Evolutionary conservation across 64 coral and sea anemone genomes (phyloP).

Genomic region (Pachyseris speciosa): DNA sequence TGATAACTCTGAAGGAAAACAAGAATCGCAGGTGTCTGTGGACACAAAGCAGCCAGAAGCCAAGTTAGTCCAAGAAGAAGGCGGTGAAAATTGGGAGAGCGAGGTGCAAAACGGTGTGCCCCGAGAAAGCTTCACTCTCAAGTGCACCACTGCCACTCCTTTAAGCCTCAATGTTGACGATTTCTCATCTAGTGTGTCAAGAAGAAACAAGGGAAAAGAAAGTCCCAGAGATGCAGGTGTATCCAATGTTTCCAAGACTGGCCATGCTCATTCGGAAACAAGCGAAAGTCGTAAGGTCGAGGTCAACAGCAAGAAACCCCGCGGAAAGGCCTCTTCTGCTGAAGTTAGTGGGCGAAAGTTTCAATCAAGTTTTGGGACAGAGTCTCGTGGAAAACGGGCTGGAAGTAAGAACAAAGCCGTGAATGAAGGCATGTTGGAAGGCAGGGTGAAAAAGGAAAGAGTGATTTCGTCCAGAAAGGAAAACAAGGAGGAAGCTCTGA

Average conservation of each 20-base stretch:
- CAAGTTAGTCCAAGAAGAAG: not conserved
- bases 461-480: not conserved
- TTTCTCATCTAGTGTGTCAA: not conserved
- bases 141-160: constrained; percentile 8
- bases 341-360: not conserved
- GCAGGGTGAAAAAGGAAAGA: not conserved
- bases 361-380: not conserved
- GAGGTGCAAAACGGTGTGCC: not conserved
- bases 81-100: constrained; percentile 1
- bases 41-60: not conserved
- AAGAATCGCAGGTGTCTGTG: not conserved
- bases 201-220: not conserved
- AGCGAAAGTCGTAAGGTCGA: not conserved
- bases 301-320: not conserved
- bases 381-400: not conserved
- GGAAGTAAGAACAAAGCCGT: not conserved
- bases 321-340: not conserved
- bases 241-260: too few relatives aligned
- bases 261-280: not conserved
- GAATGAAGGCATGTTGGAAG: not conserved
- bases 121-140: constrained; percentile 17
- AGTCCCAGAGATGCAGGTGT: not conserved
- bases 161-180: constrained; percentile 6
- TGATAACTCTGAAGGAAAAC: not conserved
- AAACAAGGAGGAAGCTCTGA: not conserved